Evolutionary conservation across 2,888 invertebrate genomes (phyloP), one percentile per base, ranked within the genome.

Genomic region (Volucella zonaria): DNA sequence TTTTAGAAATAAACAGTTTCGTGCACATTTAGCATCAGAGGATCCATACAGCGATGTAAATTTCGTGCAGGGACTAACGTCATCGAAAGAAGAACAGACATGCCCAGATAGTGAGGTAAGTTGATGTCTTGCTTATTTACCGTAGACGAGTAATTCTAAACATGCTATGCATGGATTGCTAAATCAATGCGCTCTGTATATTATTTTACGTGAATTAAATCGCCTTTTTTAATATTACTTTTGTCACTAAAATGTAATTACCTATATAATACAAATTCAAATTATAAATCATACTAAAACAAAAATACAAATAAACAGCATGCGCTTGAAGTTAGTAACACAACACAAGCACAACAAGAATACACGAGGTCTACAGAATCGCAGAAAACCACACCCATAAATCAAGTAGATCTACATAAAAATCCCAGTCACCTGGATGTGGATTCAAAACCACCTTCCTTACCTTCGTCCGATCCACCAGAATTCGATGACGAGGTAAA

Each of bases 21-120:
- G 95, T 78, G 95, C 95, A 38, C 95, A 95, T 90, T 92, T 96
- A 87, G 94, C 95, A 89, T 94, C 95, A 2, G 95, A 95, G 88
- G 94, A 95, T 78, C 90, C 90, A 67, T 94, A 93, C 87, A 89
- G 88, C 70, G 95, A 96, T 88, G 88, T 89, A 45, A 90, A 90
- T 86, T 92, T 90, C 76, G 90, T 91, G 58, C 91, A 91, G 86
- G 90, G 90, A 47, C 87, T 91, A 78, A 87, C 89, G 18, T 88
- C 87, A 49, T 88, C 89, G 56, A 89, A 89, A 42, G 91, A 90
- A 76, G 89, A 89, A 45, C 87, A 89, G 68, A 87, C 90, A 52
- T 89, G 89, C 87, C 89, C 90, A 80, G 91, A 91, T 67, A 92
- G 91, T 88, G 92, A 92, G 90, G 92, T 92, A 87, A 88, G 89